Percentiles rank a stretch among this genome's conserved stretches.
Conservation (phyloP, 30 jellyfish, hydroid and myxozoan genomes). For the Aurelia sp. region DNA sequence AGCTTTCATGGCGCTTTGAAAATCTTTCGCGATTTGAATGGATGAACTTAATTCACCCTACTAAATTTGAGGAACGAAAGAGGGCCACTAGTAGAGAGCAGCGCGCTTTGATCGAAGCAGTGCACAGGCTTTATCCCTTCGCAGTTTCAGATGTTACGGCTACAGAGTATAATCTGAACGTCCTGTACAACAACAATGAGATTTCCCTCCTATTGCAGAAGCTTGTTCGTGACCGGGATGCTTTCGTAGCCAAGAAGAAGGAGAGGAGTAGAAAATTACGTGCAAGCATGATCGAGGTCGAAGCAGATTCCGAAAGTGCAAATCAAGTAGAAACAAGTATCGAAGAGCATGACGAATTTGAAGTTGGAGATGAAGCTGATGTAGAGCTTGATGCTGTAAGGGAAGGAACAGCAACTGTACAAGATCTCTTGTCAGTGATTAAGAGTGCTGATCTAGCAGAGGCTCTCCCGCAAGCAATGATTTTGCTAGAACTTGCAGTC, state of each 20-base stretch:
- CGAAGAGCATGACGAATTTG: slow-evolving; percentile 11
- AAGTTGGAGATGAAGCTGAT: slow-evolving; percentile 23
- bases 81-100: slow-evolving; percentile 26
- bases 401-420: too few relatives aligned
- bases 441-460: too few relatives aligned
- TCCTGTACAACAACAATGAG: slow-evolving; percentile 12
- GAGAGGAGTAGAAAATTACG: slow-evolving; percentile 6
- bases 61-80: slow-evolving; percentile 23
- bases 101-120: slow-evolving; percentile 32
- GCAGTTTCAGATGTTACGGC: slow-evolving; percentile 30
- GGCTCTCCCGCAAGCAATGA: too few relatives aligned
- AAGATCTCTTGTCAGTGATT: too few relatives aligned
- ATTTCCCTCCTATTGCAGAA: slow-evolving; percentile 28
- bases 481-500: slow-evolving; percentile 15
- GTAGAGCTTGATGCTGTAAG: too few relatives aligned
- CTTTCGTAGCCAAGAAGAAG: slow-evolving; percentile 8
- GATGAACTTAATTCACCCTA: slow-evolving; percentile 57
- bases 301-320: background rate
- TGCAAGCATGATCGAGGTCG: background rate
- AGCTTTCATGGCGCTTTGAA: slow-evolving; percentile 51
- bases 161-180: slow-evolving; percentile 19
- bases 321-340: slow-evolving; percentile 1
- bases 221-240: slow-evolving; percentile 24
- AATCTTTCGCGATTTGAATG: slow-evolving; percentile 37
- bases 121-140: slow-evolving; percentile 23